Base-by-base conservation (phyloP, 2,113 vertebrate species). In the Seriola rivoliana region DNA sequence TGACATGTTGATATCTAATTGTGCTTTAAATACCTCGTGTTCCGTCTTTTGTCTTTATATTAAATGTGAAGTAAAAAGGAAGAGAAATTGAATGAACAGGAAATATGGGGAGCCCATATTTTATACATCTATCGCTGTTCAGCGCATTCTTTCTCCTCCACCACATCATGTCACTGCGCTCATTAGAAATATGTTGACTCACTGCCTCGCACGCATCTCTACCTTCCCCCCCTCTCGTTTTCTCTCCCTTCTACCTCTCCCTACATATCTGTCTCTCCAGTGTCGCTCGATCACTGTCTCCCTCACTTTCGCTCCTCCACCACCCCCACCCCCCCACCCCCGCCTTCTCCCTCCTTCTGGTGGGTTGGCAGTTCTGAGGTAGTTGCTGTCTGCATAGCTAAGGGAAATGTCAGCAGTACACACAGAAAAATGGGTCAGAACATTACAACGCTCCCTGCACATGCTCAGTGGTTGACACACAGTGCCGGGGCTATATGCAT, bases 141-240 rank as follows among this genome's bases (percentile, higher is more conserved):
- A 4, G 69, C 63, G 0, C 25, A 77, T 76, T 55, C 46, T 59
- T 81, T 76, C 75, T 63, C 62, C 63, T 85, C 70, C 59, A 52
- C 78, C 80, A 66, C 85, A 83, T 85, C 85, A 74, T 89, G 92
- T 85, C 92, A 87, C 65, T 29, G 68, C 14, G 73, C 82, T 94
- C 89, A 90, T 93, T 94, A 89, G 81, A 91, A 93, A 93, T 89
- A 79, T 93, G 92, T 93, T 91, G 92, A 94, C 91, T 93, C 93
- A 93, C 91, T 25, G 75, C 87, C 85, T 85, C 11, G 17, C 86
- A 75, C 14, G 60, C 89, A 75, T 34, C 66, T 17, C 48, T 19
- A 4, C 59, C 4, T 21, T 38, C 48, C 76, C 52, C 36, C 57
- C 5, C 68, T 19, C 59, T 32, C 57, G 12, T 55, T 75, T 72